These are phyloP conservation scores for Pangasius sanitwongsei DNA, from an alignment of 2,797 vertebrate genomes.

Conservation along the genomic window DNA sequence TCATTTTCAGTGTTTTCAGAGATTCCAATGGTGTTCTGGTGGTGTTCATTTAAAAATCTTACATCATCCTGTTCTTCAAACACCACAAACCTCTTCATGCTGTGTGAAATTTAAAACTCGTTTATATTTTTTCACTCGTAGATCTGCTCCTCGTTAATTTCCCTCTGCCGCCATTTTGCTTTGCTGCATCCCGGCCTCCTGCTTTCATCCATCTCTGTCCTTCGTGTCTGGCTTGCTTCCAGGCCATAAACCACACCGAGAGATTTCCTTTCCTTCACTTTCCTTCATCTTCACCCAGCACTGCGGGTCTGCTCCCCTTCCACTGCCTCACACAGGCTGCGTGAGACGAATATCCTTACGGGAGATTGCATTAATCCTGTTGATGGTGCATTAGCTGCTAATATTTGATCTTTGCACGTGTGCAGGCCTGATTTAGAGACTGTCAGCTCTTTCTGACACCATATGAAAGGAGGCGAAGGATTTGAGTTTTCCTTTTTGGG, in stretches of 20 bases:
- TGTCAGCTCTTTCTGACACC: slow-evolving; percentile 32
- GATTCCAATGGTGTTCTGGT: neutral
- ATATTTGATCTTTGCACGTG: slow-evolving; percentile 49
- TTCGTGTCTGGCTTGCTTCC: slow-evolving; percentile 58
- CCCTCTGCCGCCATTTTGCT: slow-evolving; percentile 20
- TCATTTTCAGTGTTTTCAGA: neutral
- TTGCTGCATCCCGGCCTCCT: slow-evolving; percentile 19
- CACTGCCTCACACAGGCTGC: slow-evolving; percentile 46
- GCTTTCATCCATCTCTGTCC: slow-evolving; percentile 40
- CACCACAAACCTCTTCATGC: neutral
- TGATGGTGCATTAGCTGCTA: slow-evolving; percentile 44
- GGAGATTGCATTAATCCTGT: slow-evolving; percentile 44
- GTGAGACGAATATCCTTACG: slow-evolving; percentile 58
- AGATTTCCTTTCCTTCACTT: slow-evolving; percentile 45
- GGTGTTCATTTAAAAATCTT: neutral
- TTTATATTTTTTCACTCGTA: slow-evolving; percentile 10
- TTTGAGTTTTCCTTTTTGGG: neutral
- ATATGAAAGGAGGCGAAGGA: slow-evolving; percentile 25
- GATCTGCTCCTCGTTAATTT: slow-evolving; percentile 44
- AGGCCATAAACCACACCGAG: slow-evolving; percentile 55
- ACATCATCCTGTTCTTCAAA: slow-evolving; percentile 7
- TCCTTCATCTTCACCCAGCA: slow-evolving; percentile 54
- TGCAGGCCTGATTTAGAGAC: slow-evolving; percentile 52
- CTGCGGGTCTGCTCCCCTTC: slow-evolving; percentile 48
- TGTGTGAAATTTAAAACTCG: neutral